A percentile compares a stretch with the other conserved stretches of the same genome.
Evolutionary conservation across 2,113 vertebrate genomes (phyloP).

Genomic region (human): DNA sequence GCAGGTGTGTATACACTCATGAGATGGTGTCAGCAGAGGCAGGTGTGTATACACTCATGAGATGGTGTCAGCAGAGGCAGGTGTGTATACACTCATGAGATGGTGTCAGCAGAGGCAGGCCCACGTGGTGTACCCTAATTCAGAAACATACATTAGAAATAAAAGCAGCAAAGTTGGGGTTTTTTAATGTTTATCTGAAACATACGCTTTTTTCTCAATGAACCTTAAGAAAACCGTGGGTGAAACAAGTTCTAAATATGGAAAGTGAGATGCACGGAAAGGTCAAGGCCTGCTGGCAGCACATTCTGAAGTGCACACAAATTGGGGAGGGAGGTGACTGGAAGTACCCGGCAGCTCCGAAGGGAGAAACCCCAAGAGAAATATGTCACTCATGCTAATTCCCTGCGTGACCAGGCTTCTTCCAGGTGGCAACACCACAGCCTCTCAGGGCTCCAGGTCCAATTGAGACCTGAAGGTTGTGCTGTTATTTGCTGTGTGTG

Average conservation of each 20-base stretch:
- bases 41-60: too few species aligned
- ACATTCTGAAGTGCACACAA: too few species aligned
- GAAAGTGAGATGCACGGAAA: background rate
- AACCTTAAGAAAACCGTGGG: background rate
- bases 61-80: too few species aligned
- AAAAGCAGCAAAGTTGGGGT: background rate
- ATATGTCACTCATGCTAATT: too few species aligned
- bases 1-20: too few species aligned
- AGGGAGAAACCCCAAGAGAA: background rate
- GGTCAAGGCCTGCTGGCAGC: background rate
- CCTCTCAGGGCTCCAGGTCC: too few species aligned
- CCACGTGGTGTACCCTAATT: background rate
- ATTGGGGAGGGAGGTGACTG: background rate
- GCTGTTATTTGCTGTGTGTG: background rate
- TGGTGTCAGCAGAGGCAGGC: too few species aligned
- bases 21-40: too few species aligned
- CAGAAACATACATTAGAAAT: background rate
- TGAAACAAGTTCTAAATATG: background rate
- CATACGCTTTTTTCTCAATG: background rate
- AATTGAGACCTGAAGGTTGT: background rate
- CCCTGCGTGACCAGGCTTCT: too few species aligned
- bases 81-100: rapidly evolving
- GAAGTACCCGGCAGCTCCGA: background rate
- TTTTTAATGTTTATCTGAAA: background rate
- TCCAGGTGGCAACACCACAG: background rate